Evolutionary conservation across 2,113 vertebrate species (phyloP).

Genomic region (Fregetta grallaria): DNA sequence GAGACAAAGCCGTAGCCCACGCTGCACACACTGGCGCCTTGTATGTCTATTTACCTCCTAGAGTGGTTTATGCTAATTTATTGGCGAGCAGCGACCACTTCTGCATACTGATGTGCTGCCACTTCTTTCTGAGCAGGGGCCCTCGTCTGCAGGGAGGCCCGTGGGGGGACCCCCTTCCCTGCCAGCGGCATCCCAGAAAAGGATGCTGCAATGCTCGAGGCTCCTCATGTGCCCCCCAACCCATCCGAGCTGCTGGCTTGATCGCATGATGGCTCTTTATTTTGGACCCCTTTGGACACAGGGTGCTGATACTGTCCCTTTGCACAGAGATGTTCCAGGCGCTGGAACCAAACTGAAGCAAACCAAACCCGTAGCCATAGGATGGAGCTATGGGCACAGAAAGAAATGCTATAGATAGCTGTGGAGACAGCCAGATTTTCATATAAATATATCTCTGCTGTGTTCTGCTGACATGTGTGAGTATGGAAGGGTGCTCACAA

Average conservation of each 20-base stretch:
- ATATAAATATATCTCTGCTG: conserved; percentile 43
- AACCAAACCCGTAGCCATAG: background rate
- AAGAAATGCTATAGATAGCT: conserved; percentile 4
- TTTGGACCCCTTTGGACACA: background rate
- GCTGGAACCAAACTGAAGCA: background rate
- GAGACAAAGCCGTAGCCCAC: conserved; percentile 73
- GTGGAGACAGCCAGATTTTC: conserved; percentile 50
- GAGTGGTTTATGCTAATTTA: conserved; percentile 75
- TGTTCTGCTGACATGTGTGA: conserved; percentile 55
- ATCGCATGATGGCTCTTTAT: background rate
- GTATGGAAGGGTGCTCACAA: conserved; percentile 43
- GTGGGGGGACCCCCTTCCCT: background rate
- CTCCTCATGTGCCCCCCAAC: background rate
- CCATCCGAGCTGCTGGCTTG: background rate
- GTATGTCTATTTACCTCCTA: conserved; percentile 76
- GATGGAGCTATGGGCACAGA: background rate
- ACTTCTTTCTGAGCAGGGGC: conserved; percentile 58
- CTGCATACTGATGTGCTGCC: conserved; percentile 66
- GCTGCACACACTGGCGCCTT: conserved; percentile 67
- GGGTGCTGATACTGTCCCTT: background rate
- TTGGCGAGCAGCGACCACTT: conserved; percentile 46
- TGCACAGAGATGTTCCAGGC: background rate
- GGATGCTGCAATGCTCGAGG: background rate
- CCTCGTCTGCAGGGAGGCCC: conserved; percentile 28
- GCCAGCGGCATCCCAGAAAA: background rate